Percentiles rank a stretch among this genome's conserved stretches.
Evolutionary conservation across 2,797 vertebrate genomes (phyloP).

Genomic region (Rhodeus uyekii): DNA sequence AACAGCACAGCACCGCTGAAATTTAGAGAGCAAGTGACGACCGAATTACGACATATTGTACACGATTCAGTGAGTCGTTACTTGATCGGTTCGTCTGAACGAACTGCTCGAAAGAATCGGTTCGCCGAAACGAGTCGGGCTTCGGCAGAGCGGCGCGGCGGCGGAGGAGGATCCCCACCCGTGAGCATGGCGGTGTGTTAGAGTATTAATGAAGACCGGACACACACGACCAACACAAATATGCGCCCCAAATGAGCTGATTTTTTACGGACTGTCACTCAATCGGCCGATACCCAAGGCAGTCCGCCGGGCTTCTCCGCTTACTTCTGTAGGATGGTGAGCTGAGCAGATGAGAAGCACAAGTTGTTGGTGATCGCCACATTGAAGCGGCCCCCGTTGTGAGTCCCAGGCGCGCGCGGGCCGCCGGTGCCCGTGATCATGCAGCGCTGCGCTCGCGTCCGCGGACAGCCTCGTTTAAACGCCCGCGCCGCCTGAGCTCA

Average conservation of each 20-base stretch:
- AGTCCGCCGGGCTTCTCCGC: constrained; percentile 31
- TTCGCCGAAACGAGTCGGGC: background rate
- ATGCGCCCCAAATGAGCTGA: constrained; percentile 32
- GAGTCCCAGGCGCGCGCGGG: constrained; percentile 58
- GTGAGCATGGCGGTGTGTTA: constrained; percentile 79
- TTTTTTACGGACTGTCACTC: background rate
- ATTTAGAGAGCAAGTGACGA: background rate
- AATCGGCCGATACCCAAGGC: background rate
- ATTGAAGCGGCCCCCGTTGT: constrained; percentile 49
- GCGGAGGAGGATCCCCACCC: constrained; percentile 78
- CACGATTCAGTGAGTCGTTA: background rate
- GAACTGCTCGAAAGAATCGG: background rate
- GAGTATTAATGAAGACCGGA: constrained; percentile 64
- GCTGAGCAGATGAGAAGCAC: constrained; percentile 69
- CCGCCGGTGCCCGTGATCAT: constrained; percentile 71
- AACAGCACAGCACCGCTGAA: too few relatives aligned
- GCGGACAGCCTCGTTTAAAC: constrained; percentile 60
- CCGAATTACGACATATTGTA: background rate
- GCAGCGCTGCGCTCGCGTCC: constrained; percentile 69
- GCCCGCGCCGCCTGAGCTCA: too few relatives aligned
- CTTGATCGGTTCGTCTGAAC: background rate
- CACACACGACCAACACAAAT: constrained; percentile 61
- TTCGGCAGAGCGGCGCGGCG: constrained; percentile 51
- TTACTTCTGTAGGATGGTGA: constrained; percentile 63
- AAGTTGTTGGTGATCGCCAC: constrained; percentile 56